Percentiles rank a stretch among this genome's conserved stretches.
phyloP scores from a whole-genome alignment of 2,888 invertebrate species.

The Cataglyphis cursor region DNA sequence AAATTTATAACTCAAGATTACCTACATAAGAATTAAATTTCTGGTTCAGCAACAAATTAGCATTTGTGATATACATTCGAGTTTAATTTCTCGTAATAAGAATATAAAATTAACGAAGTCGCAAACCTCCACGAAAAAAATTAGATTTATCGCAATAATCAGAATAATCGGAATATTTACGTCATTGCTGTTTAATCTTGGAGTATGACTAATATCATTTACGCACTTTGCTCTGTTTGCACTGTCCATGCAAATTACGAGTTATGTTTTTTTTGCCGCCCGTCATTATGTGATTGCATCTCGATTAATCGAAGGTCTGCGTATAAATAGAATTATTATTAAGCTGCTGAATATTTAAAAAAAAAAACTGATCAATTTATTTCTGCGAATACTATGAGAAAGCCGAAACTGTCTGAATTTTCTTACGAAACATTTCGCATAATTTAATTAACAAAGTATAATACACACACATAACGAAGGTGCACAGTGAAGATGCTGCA shows the following conservation, averaged over 20 bases:
- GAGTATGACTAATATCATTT: slow-evolving; percentile 37
- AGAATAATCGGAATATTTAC: slow-evolving; percentile 45
- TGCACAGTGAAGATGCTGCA: neutral
- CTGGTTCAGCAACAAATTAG: neutral
- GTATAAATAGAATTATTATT: neutral
- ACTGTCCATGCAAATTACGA: slow-evolving; percentile 36
- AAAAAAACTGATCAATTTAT: neutral
- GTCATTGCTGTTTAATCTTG: slow-evolving; percentile 31
- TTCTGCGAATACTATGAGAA: neutral
- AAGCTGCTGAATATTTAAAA: neutral
- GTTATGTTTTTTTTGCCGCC: slow-evolving; percentile 5
- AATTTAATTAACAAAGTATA: slow-evolving; percentile 10
- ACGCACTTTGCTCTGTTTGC: slow-evolving; percentile 47
- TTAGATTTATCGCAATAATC: slow-evolving; percentile 36
- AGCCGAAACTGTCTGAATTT: slow-evolving; percentile 1
- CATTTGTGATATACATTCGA: neutral
- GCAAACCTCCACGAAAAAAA: neutral
- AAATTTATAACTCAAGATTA: too few relatives aligned
- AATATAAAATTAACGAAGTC: neutral
- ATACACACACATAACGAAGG: neutral
- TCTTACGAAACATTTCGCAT: neutral
- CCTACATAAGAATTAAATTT: too few relatives aligned
- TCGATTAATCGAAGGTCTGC: slow-evolving; percentile 1
- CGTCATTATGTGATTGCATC: slow-evolving; percentile 8
- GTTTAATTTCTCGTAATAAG: neutral